These are phyloP conservation scores for Hylomyscus alleni DNA, from an alignment of 2,797 vertebrate species.

Conservation along the genomic window DNA sequence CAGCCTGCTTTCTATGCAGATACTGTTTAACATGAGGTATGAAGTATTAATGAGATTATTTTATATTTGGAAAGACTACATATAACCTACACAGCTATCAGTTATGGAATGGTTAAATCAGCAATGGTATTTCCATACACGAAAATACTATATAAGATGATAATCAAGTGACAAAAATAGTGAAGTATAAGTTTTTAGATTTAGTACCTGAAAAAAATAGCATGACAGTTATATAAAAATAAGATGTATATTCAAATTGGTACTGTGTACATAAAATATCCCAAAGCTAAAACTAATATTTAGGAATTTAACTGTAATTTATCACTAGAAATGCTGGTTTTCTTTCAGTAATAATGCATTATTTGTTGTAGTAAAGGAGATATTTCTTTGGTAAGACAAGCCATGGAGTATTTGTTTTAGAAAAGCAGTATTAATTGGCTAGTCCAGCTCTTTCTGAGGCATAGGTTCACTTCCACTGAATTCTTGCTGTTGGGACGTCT, in stretches of 20 bases:
- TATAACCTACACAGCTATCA: not conserved
- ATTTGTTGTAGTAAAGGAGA: slow-evolving; percentile 3
- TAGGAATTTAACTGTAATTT: not conserved
- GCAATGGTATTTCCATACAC: not conserved
- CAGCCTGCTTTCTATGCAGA: not conserved
- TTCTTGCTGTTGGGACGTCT: not conserved
- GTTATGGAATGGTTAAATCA: not conserved
- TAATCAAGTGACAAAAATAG: not conserved
- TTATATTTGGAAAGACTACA: slow-evolving; percentile 21
- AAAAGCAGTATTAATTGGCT: not conserved
- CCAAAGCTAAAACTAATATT: slow-evolving; percentile 23
- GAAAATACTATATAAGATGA: not conserved
- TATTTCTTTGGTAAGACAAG: slow-evolving; percentile 9
- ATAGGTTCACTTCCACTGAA: not conserved
- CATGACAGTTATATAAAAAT: slow-evolving; percentile 2
- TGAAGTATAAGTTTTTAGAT: slow-evolving; percentile 19
- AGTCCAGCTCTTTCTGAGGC: not conserved
- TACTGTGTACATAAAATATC: not conserved
- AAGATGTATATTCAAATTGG: not conserved
- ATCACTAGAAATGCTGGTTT: not conserved
- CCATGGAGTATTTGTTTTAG: slow-evolving; percentile 6
- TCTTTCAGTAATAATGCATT: not conserved
- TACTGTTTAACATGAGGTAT: not conserved
- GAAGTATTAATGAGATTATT: not conserved
- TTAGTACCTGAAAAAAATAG: not conserved